Evolutionary conservation across 2,888 invertebrate genomes (phyloP).

Genomic region (Emmelina monodactyla): DNA sequence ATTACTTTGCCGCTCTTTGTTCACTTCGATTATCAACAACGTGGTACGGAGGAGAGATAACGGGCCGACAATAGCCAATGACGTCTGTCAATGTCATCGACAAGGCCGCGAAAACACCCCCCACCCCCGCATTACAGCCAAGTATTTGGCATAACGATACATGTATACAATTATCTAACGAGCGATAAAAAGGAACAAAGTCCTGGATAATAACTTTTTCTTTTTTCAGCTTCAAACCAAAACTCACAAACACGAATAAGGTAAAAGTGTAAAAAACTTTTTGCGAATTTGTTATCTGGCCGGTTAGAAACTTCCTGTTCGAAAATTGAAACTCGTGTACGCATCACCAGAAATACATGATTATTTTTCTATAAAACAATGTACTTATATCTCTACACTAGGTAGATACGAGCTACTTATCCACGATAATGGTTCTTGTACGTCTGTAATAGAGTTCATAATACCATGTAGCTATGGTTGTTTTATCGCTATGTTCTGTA

Average conservation of each 20-base stretch:
- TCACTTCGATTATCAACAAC: constrained; percentile 63
- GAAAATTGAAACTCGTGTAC: neutral
- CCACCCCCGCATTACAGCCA: constrained; percentile 12
- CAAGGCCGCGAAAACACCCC: constrained; percentile 35
- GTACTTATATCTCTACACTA: constrained; percentile 1
- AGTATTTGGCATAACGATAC: constrained; percentile 10
- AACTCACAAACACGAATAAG: too few species aligned
- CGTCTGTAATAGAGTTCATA: constrained; percentile 4
- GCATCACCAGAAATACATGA: neutral
- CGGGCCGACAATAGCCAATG: too few species aligned
- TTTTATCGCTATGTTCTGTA: constrained; percentile 32
- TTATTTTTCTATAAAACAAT: constrained; percentile 5
- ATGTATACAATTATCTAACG: neutral
- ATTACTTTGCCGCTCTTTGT: constrained; percentile 65
- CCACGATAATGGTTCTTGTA: neutral
- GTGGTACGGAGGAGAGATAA: constrained; percentile 55
- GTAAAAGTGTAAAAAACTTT: too few species aligned
- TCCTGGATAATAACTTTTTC: too few species aligned
- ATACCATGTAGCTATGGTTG: constrained; percentile 6
- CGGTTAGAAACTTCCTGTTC: neutral
- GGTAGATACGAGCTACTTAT: neutral
- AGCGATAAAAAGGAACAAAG: too few species aligned
- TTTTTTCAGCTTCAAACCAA: too few species aligned
- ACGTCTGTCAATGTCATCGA: constrained; percentile 54
- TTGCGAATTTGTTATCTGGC: too few species aligned